Base-by-base conservation (phyloP, 2,888 invertebrate genomes). In the Drosophila cognata region DNA sequence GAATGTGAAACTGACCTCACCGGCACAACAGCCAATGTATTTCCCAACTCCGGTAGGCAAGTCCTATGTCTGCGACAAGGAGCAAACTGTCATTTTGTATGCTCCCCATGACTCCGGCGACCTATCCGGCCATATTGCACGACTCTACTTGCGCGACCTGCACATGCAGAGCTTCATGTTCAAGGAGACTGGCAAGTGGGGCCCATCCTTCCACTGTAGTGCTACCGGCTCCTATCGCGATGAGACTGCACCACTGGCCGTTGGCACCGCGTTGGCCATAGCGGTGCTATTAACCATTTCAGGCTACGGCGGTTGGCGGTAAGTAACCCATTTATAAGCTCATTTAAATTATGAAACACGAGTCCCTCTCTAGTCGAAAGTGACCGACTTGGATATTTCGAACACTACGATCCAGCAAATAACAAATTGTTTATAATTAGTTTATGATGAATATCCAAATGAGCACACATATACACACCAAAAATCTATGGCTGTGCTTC, bases 161-260 rank as follows among this genome's bases (percentile, higher is more conserved):
- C 95, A 96, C 70, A 94, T 98, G 67, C 98, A 98, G 91, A 97
- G 98, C 31, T 98, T 98, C 93, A 97, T 97, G 95, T 97, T 97
- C 93, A 96, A 97, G 91, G 96, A 96, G 52, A 95, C 96, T 50
- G 95, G 95, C 0, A 94, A 94, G 74, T 95, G 93, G 93, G 93
- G 93, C 8, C 93, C 93, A 53, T 84, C 93, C 13, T 93, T 93
- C 62, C 92, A 93, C 70, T 93, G 93, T 82, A 93, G 93, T 67
- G 93, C 92, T 93, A 95, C 91, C 94, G 93, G 93, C 4, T 92
- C 93, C n/a, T 93, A 93, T 84, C 94, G 97, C 16, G 97, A 97
- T 84, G 98, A 98, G 92, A 96, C 97, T 0, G 97, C 98, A 0
- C 97, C 97, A 0, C 94, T 97, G 13, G 95, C 97, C 48, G 95